Evolutionary conservation across 2,113 vertebrate genomes (phyloP), one percentile per base, ranked within the genome.

Genomic region (Garra rufa): DNA sequence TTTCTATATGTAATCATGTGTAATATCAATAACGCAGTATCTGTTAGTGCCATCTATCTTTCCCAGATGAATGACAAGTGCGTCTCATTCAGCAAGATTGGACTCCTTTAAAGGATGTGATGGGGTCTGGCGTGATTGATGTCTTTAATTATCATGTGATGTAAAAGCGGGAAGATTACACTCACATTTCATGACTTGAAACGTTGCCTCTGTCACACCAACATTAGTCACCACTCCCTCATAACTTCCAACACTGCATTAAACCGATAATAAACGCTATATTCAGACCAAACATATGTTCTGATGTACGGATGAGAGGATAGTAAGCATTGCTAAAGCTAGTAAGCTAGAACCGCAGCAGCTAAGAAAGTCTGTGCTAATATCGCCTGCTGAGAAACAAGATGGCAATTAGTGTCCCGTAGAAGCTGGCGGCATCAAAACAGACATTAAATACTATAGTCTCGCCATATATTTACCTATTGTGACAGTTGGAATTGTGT

Each of bases 21-120:
- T 41, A 10, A 52, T 9, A 0, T 74, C 70, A 48, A 74, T 28
- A 74, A 24, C 46, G n/a, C n/a, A 26, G 65, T 82, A 83, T 80
- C 48, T 88, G 81, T 82, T 73, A 76, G 76, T 59, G 69, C 43
- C 85, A 88, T 88, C 86, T 86, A 88, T 91, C 88, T 89, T 55
- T 50, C 4, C 24, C 61, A 46, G 43, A 81, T n/a, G 80, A 71
- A 86, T 46, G 41, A 67, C 77, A 78, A 78, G 34, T 73, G 79
- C 30, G 28, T 26, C 61, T 55, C 48, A 21, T 82, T 21, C 21
- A 19, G 57, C 24, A 30, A 73, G 73, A 83, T 75, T 75, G 26
- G 69, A 69, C 41, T 17, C n/a, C 81, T 70, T 83, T 79, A 71
- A 41, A 67, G 57, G 69, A 24, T 65, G 26, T 80, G 85, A 75